Percentiles rank a stretch among this genome's conserved stretches.
Evolutionary conservation across 2,888 invertebrate species (phyloP).

Genomic region (Tipula unca): DNA sequence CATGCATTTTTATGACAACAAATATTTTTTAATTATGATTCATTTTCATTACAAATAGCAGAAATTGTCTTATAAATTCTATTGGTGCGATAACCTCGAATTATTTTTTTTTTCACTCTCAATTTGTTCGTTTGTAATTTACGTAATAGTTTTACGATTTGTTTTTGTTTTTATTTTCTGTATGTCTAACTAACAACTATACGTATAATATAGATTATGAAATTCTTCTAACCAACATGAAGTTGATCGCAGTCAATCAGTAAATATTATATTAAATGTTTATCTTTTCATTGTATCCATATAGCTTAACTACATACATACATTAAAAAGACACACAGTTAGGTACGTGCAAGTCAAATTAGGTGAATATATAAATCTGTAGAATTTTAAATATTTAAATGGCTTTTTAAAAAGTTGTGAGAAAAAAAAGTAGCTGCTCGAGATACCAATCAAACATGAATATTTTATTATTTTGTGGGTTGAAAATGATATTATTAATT

Average conservation of each 20-base stretch:
- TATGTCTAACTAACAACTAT: background rate
- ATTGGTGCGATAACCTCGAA: background rate
- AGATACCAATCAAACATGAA: background rate
- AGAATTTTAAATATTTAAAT: background rate
- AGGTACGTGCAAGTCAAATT: background rate
- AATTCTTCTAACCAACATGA: background rate
- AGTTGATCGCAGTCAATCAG: background rate
- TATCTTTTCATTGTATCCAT: background rate
- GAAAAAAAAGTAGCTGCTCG: background rate
- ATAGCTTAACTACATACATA: too few relatives aligned
- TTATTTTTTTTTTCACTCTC: background rate
- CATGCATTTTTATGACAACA: background rate
- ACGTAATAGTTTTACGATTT: background rate
- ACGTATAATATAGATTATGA: background rate
- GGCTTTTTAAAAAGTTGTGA: background rate
- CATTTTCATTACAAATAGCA: background rate
- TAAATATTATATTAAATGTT: background rate
- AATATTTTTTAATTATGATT: background rate
- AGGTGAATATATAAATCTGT: background rate
- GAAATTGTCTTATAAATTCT: background rate
- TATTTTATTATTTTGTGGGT: background rate
- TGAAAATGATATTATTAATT: background rate
- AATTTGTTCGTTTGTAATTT: background rate
- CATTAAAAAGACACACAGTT: background rate
- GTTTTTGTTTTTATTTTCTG: background rate